Conservation (phyloP, 2,797 vertebrate genomes). For the Eulemur mongoz region DNA sequence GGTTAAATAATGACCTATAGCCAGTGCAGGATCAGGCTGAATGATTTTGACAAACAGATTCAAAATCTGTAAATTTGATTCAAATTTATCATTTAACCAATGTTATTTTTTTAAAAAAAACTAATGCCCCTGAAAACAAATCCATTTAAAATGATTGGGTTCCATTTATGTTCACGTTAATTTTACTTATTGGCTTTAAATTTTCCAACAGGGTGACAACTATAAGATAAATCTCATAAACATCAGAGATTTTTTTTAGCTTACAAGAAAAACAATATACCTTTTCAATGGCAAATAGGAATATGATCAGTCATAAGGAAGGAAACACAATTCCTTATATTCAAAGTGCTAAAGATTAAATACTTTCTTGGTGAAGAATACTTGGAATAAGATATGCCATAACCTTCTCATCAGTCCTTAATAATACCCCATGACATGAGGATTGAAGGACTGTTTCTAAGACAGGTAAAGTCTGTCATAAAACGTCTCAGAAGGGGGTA, state of each 20-base stretch:
- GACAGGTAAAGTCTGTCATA: slow-evolving; percentile 62
- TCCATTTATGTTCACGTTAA: slow-evolving; percentile 7
- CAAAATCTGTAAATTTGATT: slow-evolving; percentile 4
- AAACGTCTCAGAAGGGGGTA: slow-evolving; percentile 27
- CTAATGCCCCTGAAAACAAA: neutral
- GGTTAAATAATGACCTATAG: neutral
- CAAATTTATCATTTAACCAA: slow-evolving; percentile 25
- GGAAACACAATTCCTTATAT: neutral
- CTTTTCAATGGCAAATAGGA: neutral
- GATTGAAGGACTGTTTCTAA: slow-evolving; percentile 25
- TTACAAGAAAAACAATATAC: slow-evolving; percentile 12
- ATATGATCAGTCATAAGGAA: slow-evolving; percentile 3
- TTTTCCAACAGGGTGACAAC: slow-evolving; percentile 25
- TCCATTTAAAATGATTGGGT: neutral
- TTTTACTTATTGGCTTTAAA: slow-evolving; percentile 21
- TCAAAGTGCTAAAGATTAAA: neutral
- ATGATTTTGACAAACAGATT: neutral
- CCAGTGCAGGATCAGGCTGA: neutral
- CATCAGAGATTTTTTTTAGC: neutral
- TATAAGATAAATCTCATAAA: neutral
- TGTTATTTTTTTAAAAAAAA: neutral
- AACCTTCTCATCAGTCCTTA: neutral
- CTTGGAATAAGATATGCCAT: neutral
- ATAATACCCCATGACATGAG: neutral
- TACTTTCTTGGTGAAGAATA: neutral